Base-by-base conservation (phyloP, 2,888 invertebrate species). In the Leuctra nigra region DNA sequence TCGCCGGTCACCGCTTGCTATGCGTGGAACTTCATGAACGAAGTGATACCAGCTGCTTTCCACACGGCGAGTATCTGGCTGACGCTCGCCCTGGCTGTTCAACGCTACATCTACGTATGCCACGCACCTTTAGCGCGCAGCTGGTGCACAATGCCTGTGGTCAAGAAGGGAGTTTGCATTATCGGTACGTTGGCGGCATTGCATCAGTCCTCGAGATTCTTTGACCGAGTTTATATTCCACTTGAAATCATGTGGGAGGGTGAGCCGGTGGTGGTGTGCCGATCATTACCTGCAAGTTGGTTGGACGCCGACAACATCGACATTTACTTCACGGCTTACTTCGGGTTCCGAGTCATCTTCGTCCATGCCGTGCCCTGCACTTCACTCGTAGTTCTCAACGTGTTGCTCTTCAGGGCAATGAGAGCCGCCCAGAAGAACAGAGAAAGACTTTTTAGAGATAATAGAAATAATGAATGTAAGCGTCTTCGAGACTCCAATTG, bases 61-160 rank as follows among this genome's bases (percentile, higher is more conserved):
- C 95, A 95, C 74, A 93, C 94, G 3, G 91, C 93, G 3, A 91
- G 92, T 64, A 92, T 94, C 61, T 95, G 94, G 94, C 74, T 95
- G 65, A 95, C 95, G 0, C 76, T 95, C 63, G 87, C 91, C 0
- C 74, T 96, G 60, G 95, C 95, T 0, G 87, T 90, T 16, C 96
- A 96, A 73, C 78, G 95, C 68, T 96, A 94, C 75, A 90, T 96
- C 66, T 96, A 93, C 73, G 94, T 96, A 1, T 95, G 94, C 68
- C 93, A 94, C 71, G 91, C 94, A 0, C 86, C 91, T 0, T 80
- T 87, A 60, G 95, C 95, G 0, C 79, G 91, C 58, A 86, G 86
- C n/a, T 76, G 79, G 73, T 86, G 82, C 65, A 83, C 82, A 6
- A 78, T 82, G 78, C 80, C 82, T 0, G 79, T 85, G 56, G 92